Conservation (phyloP, 2,888 invertebrate genomes). For the Hydrotaea diabolus region DNA sequence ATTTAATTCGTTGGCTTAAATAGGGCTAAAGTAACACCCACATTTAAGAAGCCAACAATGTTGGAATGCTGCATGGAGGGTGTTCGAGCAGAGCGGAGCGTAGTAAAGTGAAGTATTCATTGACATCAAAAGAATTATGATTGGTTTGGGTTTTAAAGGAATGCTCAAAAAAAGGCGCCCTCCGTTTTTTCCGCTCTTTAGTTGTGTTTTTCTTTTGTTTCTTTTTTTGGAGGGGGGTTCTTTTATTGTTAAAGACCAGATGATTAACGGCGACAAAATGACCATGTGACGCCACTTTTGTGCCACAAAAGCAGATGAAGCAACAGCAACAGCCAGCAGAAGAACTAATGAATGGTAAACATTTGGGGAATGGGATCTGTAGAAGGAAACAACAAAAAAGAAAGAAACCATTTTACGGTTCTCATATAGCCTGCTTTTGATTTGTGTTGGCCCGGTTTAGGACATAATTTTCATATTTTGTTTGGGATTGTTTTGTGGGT, state of each 20-base stretch:
- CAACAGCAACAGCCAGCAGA: background rate
- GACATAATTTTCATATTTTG: slow-evolving; percentile 36
- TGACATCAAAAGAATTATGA: slow-evolving; percentile 17
- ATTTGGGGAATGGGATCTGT: slow-evolving; percentile 5
- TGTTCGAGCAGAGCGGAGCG: background rate
- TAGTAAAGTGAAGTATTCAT: background rate
- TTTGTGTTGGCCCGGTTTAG: slow-evolving; percentile 26
- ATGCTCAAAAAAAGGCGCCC: background rate
- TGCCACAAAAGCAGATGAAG: slow-evolving; percentile 70
- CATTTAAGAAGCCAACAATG: slow-evolving; percentile 12
- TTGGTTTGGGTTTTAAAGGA: slow-evolving; percentile 1
- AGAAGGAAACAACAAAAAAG: slow-evolving; percentile 42
- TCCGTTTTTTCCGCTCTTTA: slow-evolving; percentile 6
- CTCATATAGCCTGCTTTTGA: slow-evolving; percentile 25
- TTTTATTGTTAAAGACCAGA: slow-evolving; percentile 67
- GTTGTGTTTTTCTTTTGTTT: slow-evolving; percentile 18
- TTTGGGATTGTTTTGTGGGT: too few relatives aligned
- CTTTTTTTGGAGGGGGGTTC: too few relatives aligned
- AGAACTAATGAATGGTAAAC: slow-evolving; percentile 16
- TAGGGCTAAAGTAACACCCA: slow-evolving; percentile 22
- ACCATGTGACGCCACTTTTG: slow-evolving; percentile 79
- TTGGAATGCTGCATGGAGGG: background rate
- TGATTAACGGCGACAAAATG: slow-evolving; percentile 80
- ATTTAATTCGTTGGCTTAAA: slow-evolving; percentile 3
- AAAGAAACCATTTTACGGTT: slow-evolving; percentile 40